phyloP scores from a whole-genome alignment of 2,113 vertebrate genomes.

The Onychostruthus taczanowskii region DNA sequence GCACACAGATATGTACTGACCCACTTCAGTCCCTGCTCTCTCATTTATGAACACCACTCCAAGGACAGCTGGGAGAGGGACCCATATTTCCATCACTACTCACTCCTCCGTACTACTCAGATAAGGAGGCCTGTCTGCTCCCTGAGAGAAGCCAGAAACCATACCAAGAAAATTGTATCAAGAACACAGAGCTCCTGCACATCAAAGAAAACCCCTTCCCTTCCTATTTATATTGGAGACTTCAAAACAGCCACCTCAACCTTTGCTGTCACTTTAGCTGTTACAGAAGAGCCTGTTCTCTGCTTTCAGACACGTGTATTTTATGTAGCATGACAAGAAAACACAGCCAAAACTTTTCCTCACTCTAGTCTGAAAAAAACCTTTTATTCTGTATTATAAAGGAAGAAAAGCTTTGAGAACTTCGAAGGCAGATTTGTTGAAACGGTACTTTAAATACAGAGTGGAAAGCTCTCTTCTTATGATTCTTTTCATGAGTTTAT shows the following conservation, averaged over 20 bases:
- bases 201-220: background rate
- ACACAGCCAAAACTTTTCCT: slow-evolving; percentile 16
- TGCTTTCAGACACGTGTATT: background rate
- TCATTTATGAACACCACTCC: background rate
- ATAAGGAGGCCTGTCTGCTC: background rate
- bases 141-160: background rate
- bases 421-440: background rate
- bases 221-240: background rate
- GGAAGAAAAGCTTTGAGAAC: slow-evolving; percentile 27
- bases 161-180: background rate
- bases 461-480: background rate
- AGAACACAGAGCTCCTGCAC: background rate
- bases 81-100: background rate
- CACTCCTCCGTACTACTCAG: rapidly evolving
- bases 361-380: background rate
- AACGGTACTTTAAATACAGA: background rate
- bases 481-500: background rate
- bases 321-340: background rate
- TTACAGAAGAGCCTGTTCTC: background rate
- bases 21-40: background rate
- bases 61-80: background rate
- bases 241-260: background rate
- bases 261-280: background rate
- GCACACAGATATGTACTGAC: background rate
- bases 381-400: background rate